Evolutionary conservation across 1,140 invertebrate species (phyloP), one percentile per base, ranked within the genome.

Genomic region (Palaemon carinicauda): DNA sequence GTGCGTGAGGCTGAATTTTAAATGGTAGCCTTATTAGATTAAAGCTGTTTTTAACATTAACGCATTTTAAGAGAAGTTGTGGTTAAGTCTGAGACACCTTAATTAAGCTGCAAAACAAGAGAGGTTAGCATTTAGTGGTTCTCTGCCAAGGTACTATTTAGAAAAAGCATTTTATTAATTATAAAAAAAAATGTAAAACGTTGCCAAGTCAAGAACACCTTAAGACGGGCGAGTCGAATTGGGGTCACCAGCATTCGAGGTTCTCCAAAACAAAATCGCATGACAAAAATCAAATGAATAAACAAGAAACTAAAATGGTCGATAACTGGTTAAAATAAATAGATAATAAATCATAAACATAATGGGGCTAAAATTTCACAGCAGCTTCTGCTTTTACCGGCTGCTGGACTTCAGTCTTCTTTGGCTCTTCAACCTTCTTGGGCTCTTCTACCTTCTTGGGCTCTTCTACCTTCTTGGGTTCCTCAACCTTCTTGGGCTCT

Each of bases 241-340:
- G 7, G 50, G 80, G 65, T 41, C 69, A 74, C 80, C 80, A 27
- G 50, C 53, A 82, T 82, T 82, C 80, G 80, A 82, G 80, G 80
- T 79, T 24, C 14, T 19, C 10, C 19, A 14, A 53, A 74, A 31
- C 21, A 51, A 21, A 71, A 51, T 27, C n/a, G 10, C 12, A 69
- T 21, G 3, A 10, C 53, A 2, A 75, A 51, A 21, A 78, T 7
- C 24, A 21, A 56, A 80, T 53, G 29, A n/a, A 80, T 29, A 53
- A 79, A 31, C 9, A 29, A 56, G 19, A 0, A 79, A 31, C 31
- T 80, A 56, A 53, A 21, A 33, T 2, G 51, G 17, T 50, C 3
- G 21, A 51, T 21, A 50, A 21, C 10, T 5, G 27, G 41, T 19
- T 27, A 56, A 53, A 80, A 12, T 19, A 29, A 53, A 56, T 2